Conservation (phyloP, 2,797 vertebrate species). For the Phaenicophaeus curvirostris region DNA sequence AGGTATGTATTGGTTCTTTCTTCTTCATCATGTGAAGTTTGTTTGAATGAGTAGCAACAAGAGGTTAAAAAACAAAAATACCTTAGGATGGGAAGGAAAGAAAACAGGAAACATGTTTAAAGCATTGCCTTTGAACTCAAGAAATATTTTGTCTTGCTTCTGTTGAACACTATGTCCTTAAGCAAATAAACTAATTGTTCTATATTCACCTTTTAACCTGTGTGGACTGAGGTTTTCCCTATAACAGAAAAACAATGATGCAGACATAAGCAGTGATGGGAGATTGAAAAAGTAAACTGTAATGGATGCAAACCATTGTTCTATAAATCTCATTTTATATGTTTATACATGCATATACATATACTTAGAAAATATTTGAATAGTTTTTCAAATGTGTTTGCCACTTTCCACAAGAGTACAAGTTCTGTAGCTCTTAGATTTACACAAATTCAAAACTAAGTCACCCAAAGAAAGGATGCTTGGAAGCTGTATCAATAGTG, state of each 20-base stretch:
- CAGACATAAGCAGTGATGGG: neutral
- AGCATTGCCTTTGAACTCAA: neutral
- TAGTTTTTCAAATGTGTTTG: neutral
- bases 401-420: neutral
- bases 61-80: slow-evolving; percentile 1
- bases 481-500: neutral
- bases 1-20: neutral
- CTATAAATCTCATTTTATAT: neutral
- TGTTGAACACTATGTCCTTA: neutral
- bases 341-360: neutral
- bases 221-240: neutral
- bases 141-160: neutral
- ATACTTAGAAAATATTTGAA: neutral
- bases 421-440: neutral
- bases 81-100: slow-evolving; percentile 1
- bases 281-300: neutral
- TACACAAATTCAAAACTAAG: neutral
- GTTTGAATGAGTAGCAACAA: neutral
- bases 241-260: neutral
- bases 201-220: neutral
- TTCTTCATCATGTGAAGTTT: neutral
- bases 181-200: neutral
- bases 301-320: neutral
- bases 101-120: neutral
- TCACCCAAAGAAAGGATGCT: neutral